Evolutionary conservation across 2,888 invertebrate species (phyloP).

Genomic region (Ectemnius lituratus): DNA sequence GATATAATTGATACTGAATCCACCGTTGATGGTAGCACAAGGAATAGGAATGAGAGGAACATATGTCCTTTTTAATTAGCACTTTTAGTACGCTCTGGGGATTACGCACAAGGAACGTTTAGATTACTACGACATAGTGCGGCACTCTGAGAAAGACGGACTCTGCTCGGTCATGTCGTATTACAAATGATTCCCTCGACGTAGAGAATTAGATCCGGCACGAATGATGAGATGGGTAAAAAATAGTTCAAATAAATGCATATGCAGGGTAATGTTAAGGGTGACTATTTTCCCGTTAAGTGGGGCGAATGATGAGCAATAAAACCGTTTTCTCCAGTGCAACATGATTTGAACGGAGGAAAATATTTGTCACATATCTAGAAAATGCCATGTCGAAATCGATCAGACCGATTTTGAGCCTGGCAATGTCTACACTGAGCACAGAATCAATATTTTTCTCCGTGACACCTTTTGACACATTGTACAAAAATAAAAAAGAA

Average conservation of each 20-base stretch:
- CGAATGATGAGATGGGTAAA: constrained; percentile 20
- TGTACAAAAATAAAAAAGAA: constrained; percentile 31
- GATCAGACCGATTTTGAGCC: not conserved
- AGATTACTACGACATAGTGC: constrained; percentile 34
- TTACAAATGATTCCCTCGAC: constrained; percentile 6
- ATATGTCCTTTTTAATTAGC: constrained; percentile 23
- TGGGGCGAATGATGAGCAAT: constrained; percentile 35
- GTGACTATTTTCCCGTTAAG: constrained; percentile 1
- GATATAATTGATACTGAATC: constrained; percentile 10
- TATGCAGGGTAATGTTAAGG: constrained; percentile 12
- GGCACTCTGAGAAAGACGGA: constrained; percentile 55
- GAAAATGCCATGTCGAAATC: too few relatives aligned
- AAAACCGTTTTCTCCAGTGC: constrained; percentile 54
- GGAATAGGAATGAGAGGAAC: constrained; percentile 21
- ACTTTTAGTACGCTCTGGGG: constrained; percentile 32
- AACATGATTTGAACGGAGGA: constrained; percentile 39
- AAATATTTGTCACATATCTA: constrained; percentile 36
- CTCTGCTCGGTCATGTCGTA: constrained; percentile 38
- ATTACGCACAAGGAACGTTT: constrained; percentile 41
- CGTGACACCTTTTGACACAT: constrained; percentile 25
- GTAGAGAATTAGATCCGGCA: not conserved
- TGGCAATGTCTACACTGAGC: not conserved
- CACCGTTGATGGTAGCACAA: constrained; percentile 15
- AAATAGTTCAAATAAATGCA: constrained; percentile 40
- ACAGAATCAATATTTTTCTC: constrained; percentile 41